Evolutionary conservation across 2,797 vertebrate genomes (phyloP), one percentile per base, ranked within the genome.

Genomic region (Rallus crepitans): DNA sequence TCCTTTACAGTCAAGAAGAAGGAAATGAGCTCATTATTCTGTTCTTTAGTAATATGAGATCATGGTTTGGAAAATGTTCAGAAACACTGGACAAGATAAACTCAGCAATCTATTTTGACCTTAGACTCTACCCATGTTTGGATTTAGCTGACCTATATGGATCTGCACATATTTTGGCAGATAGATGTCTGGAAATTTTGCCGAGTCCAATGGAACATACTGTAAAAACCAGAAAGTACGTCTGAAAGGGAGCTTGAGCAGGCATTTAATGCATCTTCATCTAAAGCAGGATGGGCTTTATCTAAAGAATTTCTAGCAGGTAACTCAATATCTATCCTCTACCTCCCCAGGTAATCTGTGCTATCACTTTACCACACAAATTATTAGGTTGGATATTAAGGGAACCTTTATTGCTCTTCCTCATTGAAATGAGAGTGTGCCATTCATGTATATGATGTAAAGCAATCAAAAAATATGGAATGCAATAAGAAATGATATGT

Each of bases 31-130:
- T 56, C 52, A 16, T 77, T 85, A 61, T 80, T 85, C 61, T 71
- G 5, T 69, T 56, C 57, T 55, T 37, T 42, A 57, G 56, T 57
- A 60, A 45, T n/a, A 89, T 72, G 88, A 94, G 77, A 70, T 90
- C 68, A 73, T 55, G 66, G 50, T 83, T 80, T 94, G 75, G 82
- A 91, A 93, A 75, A 77, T 33, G 23, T 71, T 89, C 79, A 94
- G 68, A 89, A 95, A 85, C 2, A 3, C 76, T 93, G 82, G 82
- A 91, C 82, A 75, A 95, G 89, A 95, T 96, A 97, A 97, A 91
- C 84, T 83, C 53, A 90, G 57, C 35, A 61, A 57, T 85, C 68
- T 83, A 0, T 80, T 92, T 91, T 82, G 87, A 93, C 93, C 75
- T 87, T 75, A 86, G 37, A 75, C 37, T 90, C 40, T 69, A 85